A percentile compares a stretch with the other conserved stretches of the same genome.
These are phyloP conservation scores for Marasmarcha lunaedactyla DNA, from an alignment of 2,888 invertebrate species.

Conservation along the genomic window DNA sequence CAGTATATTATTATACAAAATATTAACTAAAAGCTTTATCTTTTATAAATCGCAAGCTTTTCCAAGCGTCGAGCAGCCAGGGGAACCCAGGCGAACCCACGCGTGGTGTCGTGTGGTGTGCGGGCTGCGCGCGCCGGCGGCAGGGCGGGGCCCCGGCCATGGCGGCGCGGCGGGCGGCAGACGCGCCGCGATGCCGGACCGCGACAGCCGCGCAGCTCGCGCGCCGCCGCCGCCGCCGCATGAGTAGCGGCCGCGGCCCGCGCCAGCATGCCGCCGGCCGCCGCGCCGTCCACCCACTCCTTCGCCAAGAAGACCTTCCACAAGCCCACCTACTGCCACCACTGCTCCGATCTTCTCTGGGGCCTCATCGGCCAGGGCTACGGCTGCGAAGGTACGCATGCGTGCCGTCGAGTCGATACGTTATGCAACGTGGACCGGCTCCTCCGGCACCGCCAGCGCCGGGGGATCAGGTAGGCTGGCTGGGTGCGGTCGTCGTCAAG, in stretches of 20 bases:
- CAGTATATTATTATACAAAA: too few species aligned
- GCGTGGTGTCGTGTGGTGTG: conserved; percentile 20
- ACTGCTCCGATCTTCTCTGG: conserved; percentile 99
- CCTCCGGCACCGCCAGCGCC: conserved; percentile 26
- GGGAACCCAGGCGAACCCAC: too few species aligned
- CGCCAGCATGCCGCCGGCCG: conserved; percentile 70
- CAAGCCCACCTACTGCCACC: conserved; percentile 99
- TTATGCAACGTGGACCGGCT: conserved; percentile 49
- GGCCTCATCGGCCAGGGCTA: conserved; percentile 99
- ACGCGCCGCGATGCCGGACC: conserved; percentile 70
- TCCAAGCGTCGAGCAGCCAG: too few species aligned
- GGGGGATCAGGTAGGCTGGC: conserved; percentile 14
- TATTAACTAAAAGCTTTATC: too few species aligned
- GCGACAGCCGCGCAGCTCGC: conserved; percentile 69
- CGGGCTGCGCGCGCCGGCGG: conserved; percentile 25
- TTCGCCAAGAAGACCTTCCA: conserved; percentile 99
- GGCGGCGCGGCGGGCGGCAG: conserved; percentile 34
- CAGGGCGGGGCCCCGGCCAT: conserved; percentile 31
- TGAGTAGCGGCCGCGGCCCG: conserved; percentile 68
- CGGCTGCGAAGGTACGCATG: conserved; percentile 96
- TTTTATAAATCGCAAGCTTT: too few species aligned
- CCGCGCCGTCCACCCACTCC: conserved; percentile 84
- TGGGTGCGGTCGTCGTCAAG: conserved; percentile 12
- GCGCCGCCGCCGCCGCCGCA: conserved; percentile 71
- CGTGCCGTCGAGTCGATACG: conserved; percentile 56